Conservation (phyloP, 1,140 invertebrate species). For the Drosophila parabipectinata region DNA sequence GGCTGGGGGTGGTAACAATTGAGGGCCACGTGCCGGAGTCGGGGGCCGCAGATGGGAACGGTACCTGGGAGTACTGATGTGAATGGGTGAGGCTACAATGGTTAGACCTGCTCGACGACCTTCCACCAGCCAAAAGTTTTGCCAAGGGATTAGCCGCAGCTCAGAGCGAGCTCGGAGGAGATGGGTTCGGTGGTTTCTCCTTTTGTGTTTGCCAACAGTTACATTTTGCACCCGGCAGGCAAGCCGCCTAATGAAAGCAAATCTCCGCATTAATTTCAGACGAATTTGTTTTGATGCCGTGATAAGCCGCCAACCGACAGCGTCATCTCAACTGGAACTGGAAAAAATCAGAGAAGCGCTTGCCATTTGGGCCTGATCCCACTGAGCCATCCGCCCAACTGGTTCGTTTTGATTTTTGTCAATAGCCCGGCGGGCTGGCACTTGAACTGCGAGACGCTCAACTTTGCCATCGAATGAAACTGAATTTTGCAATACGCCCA, state of each 20-base stretch:
- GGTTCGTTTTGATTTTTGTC: conserved; percentile 76
- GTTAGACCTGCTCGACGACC: conserved; percentile 33
- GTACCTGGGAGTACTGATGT: conserved; percentile 1
- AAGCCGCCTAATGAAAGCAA: conserved; percentile 80
- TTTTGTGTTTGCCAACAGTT: conserved; percentile 74
- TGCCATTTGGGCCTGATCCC: conserved; percentile 68
- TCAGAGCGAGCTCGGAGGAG: conserved; percentile 41
- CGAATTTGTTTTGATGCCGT: conserved; percentile 83
- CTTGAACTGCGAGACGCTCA: conserved; percentile 63
- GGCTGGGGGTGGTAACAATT: conserved; percentile 14
- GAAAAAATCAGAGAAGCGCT: conserved; percentile 43
- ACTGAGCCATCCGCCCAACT: conserved; percentile 16
- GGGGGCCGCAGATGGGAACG: neutral
- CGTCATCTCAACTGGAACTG: conserved; percentile 18
- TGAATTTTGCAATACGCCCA: conserved; percentile 70
- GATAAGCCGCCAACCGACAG: conserved; percentile 65
- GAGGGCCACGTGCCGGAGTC: conserved; percentile 53
- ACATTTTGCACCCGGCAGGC: conserved; percentile 67
- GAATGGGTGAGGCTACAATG: conserved; percentile 34
- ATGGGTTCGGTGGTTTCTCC: conserved; percentile 54
- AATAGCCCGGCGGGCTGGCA: conserved; percentile 76
- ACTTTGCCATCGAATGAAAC: conserved; percentile 59
- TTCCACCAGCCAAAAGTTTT: conserved; percentile 69
- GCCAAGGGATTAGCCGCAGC: conserved; percentile 72
- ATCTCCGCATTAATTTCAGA: conserved; percentile 83